Evolutionary conservation across 1,140 invertebrate genomes (phyloP), one percentile per base, ranked within the genome.

Genomic region (Dreissena polymorpha): DNA sequence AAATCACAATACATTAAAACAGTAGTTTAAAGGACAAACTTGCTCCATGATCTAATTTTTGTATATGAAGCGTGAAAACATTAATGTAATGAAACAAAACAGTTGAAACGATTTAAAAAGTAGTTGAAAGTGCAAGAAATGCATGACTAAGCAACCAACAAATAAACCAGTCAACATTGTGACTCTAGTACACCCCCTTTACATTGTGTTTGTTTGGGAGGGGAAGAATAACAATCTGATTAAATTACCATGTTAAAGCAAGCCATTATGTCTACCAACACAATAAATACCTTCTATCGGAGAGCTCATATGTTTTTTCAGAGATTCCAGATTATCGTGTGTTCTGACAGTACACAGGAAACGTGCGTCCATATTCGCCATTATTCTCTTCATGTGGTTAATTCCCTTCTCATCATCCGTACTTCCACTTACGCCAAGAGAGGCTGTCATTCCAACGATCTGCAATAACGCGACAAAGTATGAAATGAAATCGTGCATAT

Each of bases 401-500:
- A 72, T 64, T 18, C 78, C 79, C 21, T 23, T 16, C 7, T 72
- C 51, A 13, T 67, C 39, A 5, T 18, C 64, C 18, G 50, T 65
- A 13, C 65, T 64, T 12, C 68, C 64, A 21, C 78, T 79, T 18
- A 85, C 84, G 16, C 84, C 84, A n/a, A 81, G 79, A 53, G 78
- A 82, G 65, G 84, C 84, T 25, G 73, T 82, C 14, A 85, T 25
- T 29, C 84, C 84, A 39, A 85, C 65, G 57, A 85, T 77, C 84
- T 85, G 29, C 57, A 60, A 60, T 39, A 2, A 39, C 8, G 2
- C 2, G 39, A 39, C 39, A 39, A 39, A 39, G 39, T 39, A 39
- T 39, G 39, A 39, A 39, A 39, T 39, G 39, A 39, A 39, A 39
- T 2, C 39, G 39, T 39, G 39, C 39, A 39, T 39, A 39, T 39